Evolutionary conservation across 2,797 vertebrate genomes (phyloP), one percentile per base, ranked within the genome.

Genomic region (Pachyuromys duprasi): DNA sequence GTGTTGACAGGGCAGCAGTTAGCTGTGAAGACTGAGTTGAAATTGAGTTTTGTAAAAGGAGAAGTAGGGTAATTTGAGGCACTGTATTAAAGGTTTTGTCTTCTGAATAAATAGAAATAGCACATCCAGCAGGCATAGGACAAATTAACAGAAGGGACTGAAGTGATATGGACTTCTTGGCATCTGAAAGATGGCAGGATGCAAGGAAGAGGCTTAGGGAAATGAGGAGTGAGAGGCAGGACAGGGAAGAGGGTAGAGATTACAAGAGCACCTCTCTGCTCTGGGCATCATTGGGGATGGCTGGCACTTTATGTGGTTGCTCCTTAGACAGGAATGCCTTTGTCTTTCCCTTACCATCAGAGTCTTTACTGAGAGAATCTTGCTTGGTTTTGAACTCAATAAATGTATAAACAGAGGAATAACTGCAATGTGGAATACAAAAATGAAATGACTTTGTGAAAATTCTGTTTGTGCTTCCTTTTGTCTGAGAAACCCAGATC

Each of bases 401-500:
- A 83, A 75, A 12, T 79, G 1, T 86, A 22, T 42, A 28, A 80
- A 69, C 57, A 92, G 28, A 84, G 26, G 5, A 84, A 95, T 14
- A 42, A 90, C 60, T 78, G 15, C 11, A 22, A 84, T 24, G 74
- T 33, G 31, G 81, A 94, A 90, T 63, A 36, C 14, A 33, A 9
- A 42, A 33, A 63, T 75, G 57, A 78, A 2, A 22, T 69, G 45
- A 65, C 17, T 92, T 94, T 36, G 15, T 57, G 45, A 72, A 93
- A 93, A 93, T 89, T 31, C 70, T 81, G 5, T 90, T 75, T 78
- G 55, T 91, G 13, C 14, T 91, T 93, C 57, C 65, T 1, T 88
- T 86, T 93, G 39, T 60, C 13, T 88, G 14, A 88, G 36, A 93
- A 91, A 82, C 20, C 6, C 26, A 74, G 45, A 28, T 11, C 49